Percentiles rank a stretch among this genome's conserved stretches.
Evolutionary conservation across 1,140 invertebrate genomes (phyloP).

Genomic region (Sogatella furcifera): DNA sequence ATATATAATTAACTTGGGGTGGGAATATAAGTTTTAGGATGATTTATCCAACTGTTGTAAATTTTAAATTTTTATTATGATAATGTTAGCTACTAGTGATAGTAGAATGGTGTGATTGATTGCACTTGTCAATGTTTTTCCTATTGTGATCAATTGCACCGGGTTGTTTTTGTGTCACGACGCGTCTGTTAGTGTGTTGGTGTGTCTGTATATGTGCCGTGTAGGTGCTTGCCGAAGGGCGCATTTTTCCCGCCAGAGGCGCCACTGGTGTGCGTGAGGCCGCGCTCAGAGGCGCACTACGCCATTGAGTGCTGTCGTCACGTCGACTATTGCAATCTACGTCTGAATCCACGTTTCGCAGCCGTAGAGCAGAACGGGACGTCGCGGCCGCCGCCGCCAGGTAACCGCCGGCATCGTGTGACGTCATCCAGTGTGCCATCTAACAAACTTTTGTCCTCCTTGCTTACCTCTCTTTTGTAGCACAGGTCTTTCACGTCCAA

Average conservation of each 20-base stretch:
- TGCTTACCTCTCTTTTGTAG: too few species aligned
- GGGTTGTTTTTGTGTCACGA: too few species aligned
- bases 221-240: conserved; percentile 55
- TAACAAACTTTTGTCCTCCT: not conserved
- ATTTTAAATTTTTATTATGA: too few species aligned
- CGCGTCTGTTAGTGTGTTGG: too few species aligned
- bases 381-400: conserved; percentile 2
- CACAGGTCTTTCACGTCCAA: not conserved
- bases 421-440: not conserved
- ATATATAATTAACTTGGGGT: too few species aligned
- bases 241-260: conserved; percentile 61
- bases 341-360: conserved; percentile 40
- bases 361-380: conserved; percentile 24
- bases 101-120: too few species aligned
- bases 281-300: conserved; percentile 29
- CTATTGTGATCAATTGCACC: not conserved
- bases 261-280: conserved; percentile 46
- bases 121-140: too few species aligned
- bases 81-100: too few species aligned
- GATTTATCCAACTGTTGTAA: too few species aligned
- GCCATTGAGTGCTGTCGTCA: conserved; percentile 54
- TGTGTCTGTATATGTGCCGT: not conserved
- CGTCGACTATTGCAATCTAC: conserved; percentile 48
- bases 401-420: conserved; percentile 5
- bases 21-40: too few species aligned